Base-by-base conservation (phyloP, 2,113 vertebrate species). In the Sporophila hypoxantha region DNA sequence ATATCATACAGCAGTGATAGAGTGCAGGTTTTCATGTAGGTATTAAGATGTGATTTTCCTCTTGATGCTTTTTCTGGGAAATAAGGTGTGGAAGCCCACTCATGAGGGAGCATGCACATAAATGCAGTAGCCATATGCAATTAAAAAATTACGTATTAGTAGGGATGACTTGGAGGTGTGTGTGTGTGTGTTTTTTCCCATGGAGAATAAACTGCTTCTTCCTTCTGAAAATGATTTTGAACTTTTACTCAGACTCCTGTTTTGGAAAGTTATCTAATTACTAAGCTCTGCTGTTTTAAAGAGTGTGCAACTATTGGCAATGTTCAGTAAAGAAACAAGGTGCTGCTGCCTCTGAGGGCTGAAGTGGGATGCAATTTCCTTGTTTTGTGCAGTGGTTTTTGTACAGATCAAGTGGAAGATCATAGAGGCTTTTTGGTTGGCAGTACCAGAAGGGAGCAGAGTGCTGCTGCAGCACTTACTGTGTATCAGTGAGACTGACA, bases 401-500 rank as follows among this genome's bases (percentile, higher is more conserved):
- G 1, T 65, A 11, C 27, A 64, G 1, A 1, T 78, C 30, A 61
- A 46, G 36, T 76, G 46, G n/a, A 66, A 66, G 57, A 70, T 70
- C 5, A 5, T 3, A n/a, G 22, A 14, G 7, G 5, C 17, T 49
- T 66, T 39, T 68, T 50, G 70, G 44, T 49, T 82, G 41, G 18
- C 26, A 50, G 41, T 59, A 32, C 26, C 25, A 69, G 30, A 74
- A 69, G 23, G 32, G 39, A 74, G 16, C 61, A 75, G 61, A 42
- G 49, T 74, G 20, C 22, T 77, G 66, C n/a, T 0, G 0, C 11
- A 49, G 44, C 34, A 23, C 15, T 55, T 17, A 6, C 8, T 18
- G 27, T 55, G 1, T 34, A 1, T 59, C 27, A 37, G 21, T 2
- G 2, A 68, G 39, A 27, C 10, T 49, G 62, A 14, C 0, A 0